These are phyloP conservation scores for Spatulosminthurus flaviceps DNA, from an alignment of 2,888 invertebrate species.

Conservation along the genomic window DNA sequence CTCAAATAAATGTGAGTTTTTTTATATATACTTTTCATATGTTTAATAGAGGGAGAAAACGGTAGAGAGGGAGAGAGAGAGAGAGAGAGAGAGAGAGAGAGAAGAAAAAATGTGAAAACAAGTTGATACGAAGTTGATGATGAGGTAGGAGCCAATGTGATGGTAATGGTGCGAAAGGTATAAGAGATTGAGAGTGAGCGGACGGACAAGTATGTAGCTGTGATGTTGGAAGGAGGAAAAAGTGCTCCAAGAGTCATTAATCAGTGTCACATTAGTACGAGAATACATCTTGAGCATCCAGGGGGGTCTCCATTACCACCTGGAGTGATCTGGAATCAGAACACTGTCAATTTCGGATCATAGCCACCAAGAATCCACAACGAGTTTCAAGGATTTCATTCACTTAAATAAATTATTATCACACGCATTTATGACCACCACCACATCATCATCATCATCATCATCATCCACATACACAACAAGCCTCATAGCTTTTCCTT, in stretches of 20 bases:
- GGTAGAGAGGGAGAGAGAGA: too few species aligned
- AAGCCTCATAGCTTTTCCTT: background rate
- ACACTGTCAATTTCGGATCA: slow-evolving; percentile 63
- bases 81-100: background rate
- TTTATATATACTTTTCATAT: too few species aligned
- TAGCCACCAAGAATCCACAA: slow-evolving; percentile 36
- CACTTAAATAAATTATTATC: slow-evolving; percentile 17
- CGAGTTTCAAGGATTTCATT: slow-evolving; percentile 7
- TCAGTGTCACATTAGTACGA: slow-evolving; percentile 63
- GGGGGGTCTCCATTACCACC: slow-evolving; percentile 61
- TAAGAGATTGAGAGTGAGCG: too few species aligned
- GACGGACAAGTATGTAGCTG: too few species aligned
- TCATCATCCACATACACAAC: background rate
- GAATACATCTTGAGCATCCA: slow-evolving; percentile 53
- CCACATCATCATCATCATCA: background rate
- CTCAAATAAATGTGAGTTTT: too few species aligned
- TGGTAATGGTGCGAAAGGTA: background rate
- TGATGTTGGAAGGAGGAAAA: slow-evolving; percentile 6
- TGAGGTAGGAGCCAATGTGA: slow-evolving; percentile 2
- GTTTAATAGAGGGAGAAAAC: too few species aligned
- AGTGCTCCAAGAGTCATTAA: slow-evolving; percentile 58
- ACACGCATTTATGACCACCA: background rate
- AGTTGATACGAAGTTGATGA: slow-evolving; percentile 31
- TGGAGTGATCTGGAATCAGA: slow-evolving; percentile 59
- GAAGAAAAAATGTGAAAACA: background rate